A percentile compares a stretch with the other conserved stretches of the same genome.
These are phyloP conservation scores for Heteropelma amictum DNA, from an alignment of 2,888 invertebrate genomes.

Conservation along the genomic window DNA sequence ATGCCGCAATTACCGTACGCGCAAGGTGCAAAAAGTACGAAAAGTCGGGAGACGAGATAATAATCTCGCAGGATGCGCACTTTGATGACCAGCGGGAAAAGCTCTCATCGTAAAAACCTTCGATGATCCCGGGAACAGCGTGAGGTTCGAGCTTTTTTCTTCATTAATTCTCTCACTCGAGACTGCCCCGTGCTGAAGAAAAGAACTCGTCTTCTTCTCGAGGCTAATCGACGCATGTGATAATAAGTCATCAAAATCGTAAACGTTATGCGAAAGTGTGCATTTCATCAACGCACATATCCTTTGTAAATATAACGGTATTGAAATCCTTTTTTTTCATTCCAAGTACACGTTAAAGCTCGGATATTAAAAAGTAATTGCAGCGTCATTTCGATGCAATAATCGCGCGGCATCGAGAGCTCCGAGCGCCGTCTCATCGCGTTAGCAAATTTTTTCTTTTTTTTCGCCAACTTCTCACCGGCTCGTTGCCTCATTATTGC, in stretches of 20 bases:
- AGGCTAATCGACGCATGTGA: conserved; percentile 12
- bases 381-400: conserved; percentile 40
- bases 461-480: not conserved
- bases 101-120: no score
- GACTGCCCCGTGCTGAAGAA: not conserved
- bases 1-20: not conserved
- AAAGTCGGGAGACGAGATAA: not conserved
- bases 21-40: not conserved
- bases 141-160: not conserved
- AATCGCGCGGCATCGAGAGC: conserved; percentile 39
- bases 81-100: no score
- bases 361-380: conserved; percentile 31
- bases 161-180: not conserved
- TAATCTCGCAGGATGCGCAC: no score
- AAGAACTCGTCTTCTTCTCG: no score
- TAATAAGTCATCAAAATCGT: conserved; percentile 12
- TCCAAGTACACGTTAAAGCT: conserved; percentile 22
- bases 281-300: not conserved
- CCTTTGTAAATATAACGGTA: conserved; percentile 14
- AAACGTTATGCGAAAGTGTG: conserved; percentile 7
- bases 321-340: conserved; percentile 10
- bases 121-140: no score
- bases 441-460: not conserved
- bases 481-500: conserved; percentile 15
- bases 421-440: not conserved